phyloP scores from a whole-genome alignment of 2,888 invertebrate genomes.

The Elegia similella region DNA sequence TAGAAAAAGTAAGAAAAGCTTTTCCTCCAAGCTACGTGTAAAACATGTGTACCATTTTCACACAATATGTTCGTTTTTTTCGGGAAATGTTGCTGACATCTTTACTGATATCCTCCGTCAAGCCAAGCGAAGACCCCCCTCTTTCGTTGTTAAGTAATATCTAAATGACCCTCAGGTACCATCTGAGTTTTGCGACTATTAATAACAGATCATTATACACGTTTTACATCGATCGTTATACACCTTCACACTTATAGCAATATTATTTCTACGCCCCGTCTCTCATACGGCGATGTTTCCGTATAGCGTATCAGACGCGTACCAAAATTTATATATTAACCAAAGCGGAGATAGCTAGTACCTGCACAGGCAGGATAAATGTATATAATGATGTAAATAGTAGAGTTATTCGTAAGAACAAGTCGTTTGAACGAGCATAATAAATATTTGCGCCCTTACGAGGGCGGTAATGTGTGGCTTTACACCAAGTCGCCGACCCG shows the following conservation, averaged over 20 bases:
- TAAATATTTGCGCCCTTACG: constrained; percentile 14
- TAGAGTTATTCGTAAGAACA: constrained; percentile 39
- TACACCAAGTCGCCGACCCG: not conserved
- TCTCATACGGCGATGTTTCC: constrained; percentile 9
- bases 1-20: no score
- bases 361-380: constrained; percentile 34
- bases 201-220: no score
- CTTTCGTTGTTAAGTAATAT: no score
- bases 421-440: constrained; percentile 28
- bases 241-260: not conserved
- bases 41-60: no score
- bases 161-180: no score
- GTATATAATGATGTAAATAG: constrained; percentile 30
- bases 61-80: no score
- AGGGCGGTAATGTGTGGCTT: not conserved
- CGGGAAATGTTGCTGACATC: no score
- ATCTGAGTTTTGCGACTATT: no score
- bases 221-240: no score
- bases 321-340: constrained; percentile 45
- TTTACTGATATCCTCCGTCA: no score
- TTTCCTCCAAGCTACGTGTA: no score
- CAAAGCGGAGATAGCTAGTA: constrained; percentile 51
- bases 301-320: constrained; percentile 31
- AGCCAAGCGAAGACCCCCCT: no score
- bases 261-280: not conserved